These are phyloP conservation scores for Rhagophthalmus giganteus DNA, from an alignment of 2,888 invertebrate genomes.

Conservation along the genomic window DNA sequence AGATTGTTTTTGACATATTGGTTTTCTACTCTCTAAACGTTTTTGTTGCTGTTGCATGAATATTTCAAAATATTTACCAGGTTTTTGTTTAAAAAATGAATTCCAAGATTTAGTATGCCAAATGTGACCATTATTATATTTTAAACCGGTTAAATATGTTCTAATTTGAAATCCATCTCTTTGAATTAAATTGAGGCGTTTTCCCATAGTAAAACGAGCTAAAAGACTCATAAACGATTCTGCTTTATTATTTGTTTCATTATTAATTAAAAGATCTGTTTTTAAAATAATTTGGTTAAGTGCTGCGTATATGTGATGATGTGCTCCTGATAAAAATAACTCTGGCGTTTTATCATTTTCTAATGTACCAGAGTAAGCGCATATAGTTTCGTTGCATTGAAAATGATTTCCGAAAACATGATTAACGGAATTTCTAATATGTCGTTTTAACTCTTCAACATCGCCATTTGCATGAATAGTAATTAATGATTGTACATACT, in stretches of 20 bases:
- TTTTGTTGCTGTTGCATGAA: neutral
- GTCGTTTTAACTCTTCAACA: neutral
- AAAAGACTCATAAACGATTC: conserved; percentile 13
- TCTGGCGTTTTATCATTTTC: neutral
- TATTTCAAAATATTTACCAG: neutral
- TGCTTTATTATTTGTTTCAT: conserved; percentile 16
- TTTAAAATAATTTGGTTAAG: too few relatives aligned
- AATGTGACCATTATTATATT: conserved; percentile 5
- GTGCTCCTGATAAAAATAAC: neutral
- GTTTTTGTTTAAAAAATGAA: neutral
- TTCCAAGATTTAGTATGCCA: conserved; percentile 6
- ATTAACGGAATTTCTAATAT: conserved; percentile 1
- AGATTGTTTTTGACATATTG: neutral
- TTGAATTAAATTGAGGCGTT: conserved; percentile 13
- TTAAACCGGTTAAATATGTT: conserved; percentile 1
- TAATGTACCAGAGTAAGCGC: neutral
- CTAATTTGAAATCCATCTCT: conserved; percentile 2
- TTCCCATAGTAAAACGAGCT: conserved; percentile 8
- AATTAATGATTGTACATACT: too few relatives aligned
- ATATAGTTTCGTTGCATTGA: neutral
- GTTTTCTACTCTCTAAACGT: neutral
- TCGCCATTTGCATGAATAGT: conserved; percentile 3
- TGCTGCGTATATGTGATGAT: neutral
- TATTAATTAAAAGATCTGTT: conserved; percentile 10
- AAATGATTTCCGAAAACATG: conserved; percentile 3